Evolutionary conservation across 92 coral and sea anemone species (phyloP).

Genomic region (Epizoanthus ramosus): DNA sequence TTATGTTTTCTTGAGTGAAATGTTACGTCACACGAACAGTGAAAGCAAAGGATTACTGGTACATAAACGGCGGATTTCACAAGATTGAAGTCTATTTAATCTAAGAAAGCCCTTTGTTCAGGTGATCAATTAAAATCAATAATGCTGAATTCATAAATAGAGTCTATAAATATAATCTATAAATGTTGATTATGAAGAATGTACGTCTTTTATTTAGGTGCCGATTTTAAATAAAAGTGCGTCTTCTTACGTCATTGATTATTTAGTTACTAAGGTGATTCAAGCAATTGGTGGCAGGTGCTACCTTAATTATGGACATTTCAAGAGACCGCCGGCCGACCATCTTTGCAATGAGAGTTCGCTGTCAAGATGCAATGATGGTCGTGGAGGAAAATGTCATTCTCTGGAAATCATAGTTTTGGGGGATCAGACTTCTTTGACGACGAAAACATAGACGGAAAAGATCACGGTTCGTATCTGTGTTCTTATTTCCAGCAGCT

Average conservation of each 20-base stretch:
- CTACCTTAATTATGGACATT: not conserved
- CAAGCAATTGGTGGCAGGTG: not conserved
- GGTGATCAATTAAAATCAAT: not conserved
- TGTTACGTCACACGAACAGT: not conserved
- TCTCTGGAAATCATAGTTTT: constrained; percentile 54
- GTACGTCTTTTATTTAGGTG: not conserved
- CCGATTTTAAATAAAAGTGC: not conserved
- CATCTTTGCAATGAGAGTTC: not conserved
- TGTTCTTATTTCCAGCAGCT: not conserved
- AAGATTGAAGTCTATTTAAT: not conserved
- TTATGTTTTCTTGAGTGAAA: too few relatives aligned
- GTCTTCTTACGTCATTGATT: not conserved
- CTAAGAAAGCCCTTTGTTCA: not conserved
- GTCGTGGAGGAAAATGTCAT: constrained; percentile 62
- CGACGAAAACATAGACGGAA: constrained; percentile 56
- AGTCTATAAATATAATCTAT: not conserved
- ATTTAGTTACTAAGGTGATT: constrained; percentile 1
- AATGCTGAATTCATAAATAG: not conserved
- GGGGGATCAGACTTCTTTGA: constrained; percentile 47
- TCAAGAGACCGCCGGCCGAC: not conserved
- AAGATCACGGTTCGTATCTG: constrained; percentile 12
- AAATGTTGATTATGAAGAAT: not conserved
- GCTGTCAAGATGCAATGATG: constrained; percentile 16
- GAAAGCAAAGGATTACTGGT: not conserved
- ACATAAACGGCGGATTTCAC: not conserved